phyloP scores from a whole-genome alignment of 2,113 vertebrate species.

The Equus quagga region DNA sequence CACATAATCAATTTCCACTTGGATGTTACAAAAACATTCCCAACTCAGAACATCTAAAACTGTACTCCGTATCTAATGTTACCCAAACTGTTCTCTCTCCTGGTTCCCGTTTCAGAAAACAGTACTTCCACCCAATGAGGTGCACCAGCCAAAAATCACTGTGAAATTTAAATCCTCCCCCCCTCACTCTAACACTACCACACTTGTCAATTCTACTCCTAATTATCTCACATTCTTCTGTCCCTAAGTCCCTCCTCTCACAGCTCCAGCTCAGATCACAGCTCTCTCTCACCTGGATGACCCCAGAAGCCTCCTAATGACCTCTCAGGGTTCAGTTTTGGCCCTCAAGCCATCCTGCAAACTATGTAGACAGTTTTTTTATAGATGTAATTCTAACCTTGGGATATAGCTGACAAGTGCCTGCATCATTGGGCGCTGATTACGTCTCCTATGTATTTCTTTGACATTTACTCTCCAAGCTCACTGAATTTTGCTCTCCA shows the following conservation, averaged over 20 bases:
- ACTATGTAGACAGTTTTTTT: not conserved
- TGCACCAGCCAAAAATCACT: not conserved
- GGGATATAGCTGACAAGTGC: not conserved
- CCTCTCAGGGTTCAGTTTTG: not conserved
- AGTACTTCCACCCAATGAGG: not conserved
- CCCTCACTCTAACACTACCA: not conserved
- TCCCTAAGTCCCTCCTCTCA: not conserved
- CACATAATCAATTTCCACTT: not conserved
- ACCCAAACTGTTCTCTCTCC: not conserved
- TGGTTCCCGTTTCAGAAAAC: not conserved
- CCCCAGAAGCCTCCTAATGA: not conserved
- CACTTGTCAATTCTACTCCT: not conserved
- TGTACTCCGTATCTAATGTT: not conserved
- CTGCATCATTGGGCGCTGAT: not conserved
- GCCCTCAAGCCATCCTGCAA: not conserved
- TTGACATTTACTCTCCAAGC: not conserved
- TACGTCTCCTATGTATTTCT: not conserved
- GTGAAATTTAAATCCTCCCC: not conserved
- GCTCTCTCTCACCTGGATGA: not conserved
- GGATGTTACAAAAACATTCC: not conserved
- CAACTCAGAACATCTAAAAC: not conserved
- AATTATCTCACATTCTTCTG: not conserved
- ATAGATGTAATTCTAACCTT: not conserved
- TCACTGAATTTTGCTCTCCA: not conserved
- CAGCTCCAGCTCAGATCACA: not conserved